These are phyloP conservation scores for Sphaerodactylus townsendi DNA, from an alignment of 2,113 vertebrate genomes.

Conservation along the genomic window DNA sequence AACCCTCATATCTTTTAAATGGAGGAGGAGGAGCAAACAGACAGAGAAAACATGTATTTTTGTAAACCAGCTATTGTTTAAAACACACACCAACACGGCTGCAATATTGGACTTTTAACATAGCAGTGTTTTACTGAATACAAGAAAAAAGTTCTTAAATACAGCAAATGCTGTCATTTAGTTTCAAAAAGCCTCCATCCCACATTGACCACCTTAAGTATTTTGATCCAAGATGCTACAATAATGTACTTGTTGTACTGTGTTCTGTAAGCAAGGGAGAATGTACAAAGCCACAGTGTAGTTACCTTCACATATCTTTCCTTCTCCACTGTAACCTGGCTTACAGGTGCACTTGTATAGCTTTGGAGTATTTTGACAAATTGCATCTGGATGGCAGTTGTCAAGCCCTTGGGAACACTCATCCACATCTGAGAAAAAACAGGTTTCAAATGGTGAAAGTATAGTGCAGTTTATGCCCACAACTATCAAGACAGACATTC, in stretches of 20 bases:
- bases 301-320: slow-evolving; percentile 87
- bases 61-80: neutral
- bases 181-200: neutral
- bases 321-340: slow-evolving; percentile 90
- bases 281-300: neutral
- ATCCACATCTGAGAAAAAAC: slow-evolving; percentile 84
- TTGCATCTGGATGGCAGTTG: slow-evolving; percentile 91
- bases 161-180: neutral
- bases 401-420: slow-evolving; percentile 90
- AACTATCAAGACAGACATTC: neutral
- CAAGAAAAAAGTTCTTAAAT: no score
- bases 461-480: rapidly evolving
- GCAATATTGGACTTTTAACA: neutral
- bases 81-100: neutral
- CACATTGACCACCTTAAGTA: neutral
- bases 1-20: neutral
- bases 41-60: neutral
- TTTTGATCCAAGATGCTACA: neutral
- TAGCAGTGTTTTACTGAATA: neutral
- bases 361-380: slow-evolving; percentile 90
- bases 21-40: neutral
- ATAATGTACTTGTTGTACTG: neutral
- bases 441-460: neutral
- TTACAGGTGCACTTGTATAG: slow-evolving; percentile 95
- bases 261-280: neutral